These are phyloP conservation scores for Chorisops tibialis DNA, from an alignment of 2,888 invertebrate genomes.

Conservation along the genomic window DNA sequence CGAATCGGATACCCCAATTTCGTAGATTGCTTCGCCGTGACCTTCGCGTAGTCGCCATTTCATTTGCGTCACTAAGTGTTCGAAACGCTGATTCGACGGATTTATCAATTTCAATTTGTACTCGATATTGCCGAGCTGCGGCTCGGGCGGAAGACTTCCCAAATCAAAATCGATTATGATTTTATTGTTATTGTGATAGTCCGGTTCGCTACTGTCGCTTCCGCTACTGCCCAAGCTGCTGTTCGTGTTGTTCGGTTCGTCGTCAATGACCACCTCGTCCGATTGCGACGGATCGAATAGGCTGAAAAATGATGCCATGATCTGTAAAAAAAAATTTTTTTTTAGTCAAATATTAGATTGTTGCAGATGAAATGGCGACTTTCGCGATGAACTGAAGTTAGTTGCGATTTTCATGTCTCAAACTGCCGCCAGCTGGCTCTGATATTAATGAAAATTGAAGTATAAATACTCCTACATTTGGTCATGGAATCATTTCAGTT, in stretches of 20 bases:
- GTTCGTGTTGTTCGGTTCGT: constrained; percentile 36
- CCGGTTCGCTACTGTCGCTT: constrained; percentile 37
- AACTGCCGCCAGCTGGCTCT: no score
- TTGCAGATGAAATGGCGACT: no score
- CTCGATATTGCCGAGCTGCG: constrained; percentile 92
- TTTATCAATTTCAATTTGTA: constrained; percentile 93
- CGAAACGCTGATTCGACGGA: constrained; percentile 85
- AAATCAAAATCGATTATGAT: constrained; percentile 56
- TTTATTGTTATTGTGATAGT: constrained; percentile 38
- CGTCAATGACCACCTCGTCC: constrained; percentile 38
- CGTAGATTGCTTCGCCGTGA: constrained; percentile 96
- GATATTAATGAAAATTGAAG: no score
- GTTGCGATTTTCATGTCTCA: no score
- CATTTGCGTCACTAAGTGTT: constrained; percentile 97
- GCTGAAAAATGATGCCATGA: constrained; percentile 79
- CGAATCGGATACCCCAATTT: constrained; percentile 90
- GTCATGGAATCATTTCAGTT: no score
- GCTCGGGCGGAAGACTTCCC: constrained; percentile 82
- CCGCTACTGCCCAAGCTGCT: constrained; percentile 38
- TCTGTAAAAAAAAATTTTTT: no score
- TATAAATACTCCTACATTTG: no score
- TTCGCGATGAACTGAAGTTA: no score
- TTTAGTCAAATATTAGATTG: no score
- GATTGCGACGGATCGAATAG: constrained; percentile 68
- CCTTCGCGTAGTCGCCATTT: constrained; percentile 97